Evolutionary conservation across 1,140 invertebrate species (phyloP).

Genomic region (Magallana gigas): DNA sequence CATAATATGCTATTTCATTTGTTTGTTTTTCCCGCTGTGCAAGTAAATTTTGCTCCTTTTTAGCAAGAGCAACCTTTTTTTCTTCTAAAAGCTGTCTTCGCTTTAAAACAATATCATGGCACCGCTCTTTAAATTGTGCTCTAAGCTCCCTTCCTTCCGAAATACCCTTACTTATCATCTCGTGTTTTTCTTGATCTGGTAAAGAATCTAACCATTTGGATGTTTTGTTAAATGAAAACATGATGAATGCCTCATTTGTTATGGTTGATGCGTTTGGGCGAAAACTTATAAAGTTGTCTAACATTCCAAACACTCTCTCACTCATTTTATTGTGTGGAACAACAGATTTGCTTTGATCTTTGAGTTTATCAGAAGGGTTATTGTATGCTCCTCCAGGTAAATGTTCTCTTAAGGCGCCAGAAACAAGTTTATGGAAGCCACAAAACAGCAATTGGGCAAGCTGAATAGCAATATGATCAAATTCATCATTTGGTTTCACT

Average conservation of each 20-base stretch:
- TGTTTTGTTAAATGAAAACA: slow-evolving; percentile 62
- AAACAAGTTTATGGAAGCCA: slow-evolving; percentile 28
- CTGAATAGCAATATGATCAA: slow-evolving; percentile 39
- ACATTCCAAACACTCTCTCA: slow-evolving; percentile 40
- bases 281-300: slow-evolving; percentile 46
- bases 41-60: slow-evolving; percentile 2
- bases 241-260: slow-evolving; percentile 59
- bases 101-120: slow-evolving; percentile 53
- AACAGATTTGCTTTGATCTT: background rate
- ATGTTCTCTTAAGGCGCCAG: slow-evolving; percentile 24
- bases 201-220: slow-evolving; percentile 51
- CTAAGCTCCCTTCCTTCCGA: slow-evolving; percentile 50
- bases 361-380: background rate
- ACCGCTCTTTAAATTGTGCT: slow-evolving; percentile 36
- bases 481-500: background rate
- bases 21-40: slow-evolving; percentile 41
- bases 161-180: slow-evolving; percentile 40
- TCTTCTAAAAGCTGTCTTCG: slow-evolving; percentile 42
- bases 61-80: slow-evolving; percentile 39
- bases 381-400: slow-evolving; percentile 26
- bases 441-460: slow-evolving; percentile 29
- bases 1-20: slow-evolving; percentile 40
- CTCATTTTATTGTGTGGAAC: slow-evolving; percentile 46
- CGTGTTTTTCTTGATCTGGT: slow-evolving; percentile 46
- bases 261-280: slow-evolving; percentile 58